A percentile compares a stretch with the other conserved stretches of the same genome.
Conservation (phyloP, 2,888 invertebrate species). For the Agrotis segetum region DNA sequence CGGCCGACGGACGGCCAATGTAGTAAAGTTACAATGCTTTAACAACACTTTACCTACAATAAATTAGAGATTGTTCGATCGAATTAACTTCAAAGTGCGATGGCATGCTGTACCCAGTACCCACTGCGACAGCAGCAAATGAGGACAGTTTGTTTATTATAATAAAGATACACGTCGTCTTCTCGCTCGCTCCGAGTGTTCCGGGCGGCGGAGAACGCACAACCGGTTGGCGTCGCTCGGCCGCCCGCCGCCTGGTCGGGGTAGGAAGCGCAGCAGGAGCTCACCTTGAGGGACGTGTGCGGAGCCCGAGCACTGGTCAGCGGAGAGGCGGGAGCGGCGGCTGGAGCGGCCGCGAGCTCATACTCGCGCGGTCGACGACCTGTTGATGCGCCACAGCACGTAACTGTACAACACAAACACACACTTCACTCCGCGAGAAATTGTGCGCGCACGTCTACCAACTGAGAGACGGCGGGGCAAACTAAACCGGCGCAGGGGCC, state of each 20-base stretch:
- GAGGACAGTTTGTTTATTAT: constrained; percentile 29
- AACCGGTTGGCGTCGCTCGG: constrained; percentile 51
- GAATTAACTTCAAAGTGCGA: constrained; percentile 25
- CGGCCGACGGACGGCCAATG: constrained; percentile 21
- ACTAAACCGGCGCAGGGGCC: constrained; percentile 63
- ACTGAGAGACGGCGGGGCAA: constrained; percentile 67
- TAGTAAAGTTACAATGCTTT: constrained; percentile 41
- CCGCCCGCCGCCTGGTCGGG: too few species aligned
- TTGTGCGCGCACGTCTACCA: constrained; percentile 53
- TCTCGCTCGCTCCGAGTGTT: constrained; percentile 20
- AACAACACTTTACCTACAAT: constrained; percentile 35
- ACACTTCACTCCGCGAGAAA: constrained; percentile 70
- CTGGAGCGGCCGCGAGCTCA: constrained; percentile 79
- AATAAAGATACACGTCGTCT: constrained; percentile 30
- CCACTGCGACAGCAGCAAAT: constrained; percentile 12
- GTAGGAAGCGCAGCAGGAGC: constrained; percentile 59
- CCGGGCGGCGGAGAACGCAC: constrained; percentile 30
- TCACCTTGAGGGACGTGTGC: constrained; percentile 75
- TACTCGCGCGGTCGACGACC: constrained; percentile 88
- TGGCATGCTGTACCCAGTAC: neutral
- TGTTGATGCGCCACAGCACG: constrained; percentile 65
- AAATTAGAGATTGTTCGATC: constrained; percentile 35
- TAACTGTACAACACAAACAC: constrained; percentile 80
- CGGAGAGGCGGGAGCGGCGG: constrained; percentile 69
- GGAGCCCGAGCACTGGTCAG: constrained; percentile 63